Evolutionary conservation across 2,113 vertebrate species (phyloP).

Genomic region (Sorex araneus): DNA sequence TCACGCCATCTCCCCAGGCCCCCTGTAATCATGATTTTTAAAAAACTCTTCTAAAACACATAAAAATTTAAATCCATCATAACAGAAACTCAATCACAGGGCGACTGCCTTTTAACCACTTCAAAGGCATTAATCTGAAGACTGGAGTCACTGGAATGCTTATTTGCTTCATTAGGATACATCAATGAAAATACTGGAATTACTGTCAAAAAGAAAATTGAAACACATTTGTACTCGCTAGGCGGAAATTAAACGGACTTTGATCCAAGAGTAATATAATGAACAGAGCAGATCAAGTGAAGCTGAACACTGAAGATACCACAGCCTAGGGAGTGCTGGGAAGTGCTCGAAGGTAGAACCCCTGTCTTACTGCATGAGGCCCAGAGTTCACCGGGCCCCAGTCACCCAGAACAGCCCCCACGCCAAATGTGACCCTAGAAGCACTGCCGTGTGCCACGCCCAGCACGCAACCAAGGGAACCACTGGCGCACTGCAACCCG

Average conservation of each 20-base stretch:
- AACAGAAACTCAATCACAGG: conserved; percentile 53
- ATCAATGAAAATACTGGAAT: conserved; percentile 5
- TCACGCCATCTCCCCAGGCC: too few species aligned
- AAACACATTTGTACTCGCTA: neutral
- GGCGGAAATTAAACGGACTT: conserved; percentile 19
- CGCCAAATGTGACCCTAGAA: too few species aligned
- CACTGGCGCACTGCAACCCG: too few species aligned
- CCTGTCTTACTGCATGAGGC: too few species aligned
- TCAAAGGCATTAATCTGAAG: neutral
- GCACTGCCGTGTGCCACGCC: too few species aligned
- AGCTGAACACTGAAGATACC: neutral
- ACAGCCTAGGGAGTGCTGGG: neutral
- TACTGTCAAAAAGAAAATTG: conserved; percentile 30
- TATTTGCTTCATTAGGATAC: neutral
- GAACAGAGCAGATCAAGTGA: conserved; percentile 3
- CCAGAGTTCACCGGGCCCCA: too few species aligned
- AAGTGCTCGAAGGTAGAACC: too few species aligned
- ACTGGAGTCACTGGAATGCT: neutral
- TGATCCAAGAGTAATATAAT: neutral
- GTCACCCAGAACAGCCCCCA: too few species aligned
- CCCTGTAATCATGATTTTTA: too few species aligned
- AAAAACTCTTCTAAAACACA: conserved; percentile 45
- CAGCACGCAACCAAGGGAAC: too few species aligned
- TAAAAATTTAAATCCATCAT: neutral
- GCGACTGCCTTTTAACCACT: neutral